These are phyloP conservation scores for Sebastes diploproa DNA, from an alignment of 2,797 vertebrate species.

Conservation along the genomic window DNA sequence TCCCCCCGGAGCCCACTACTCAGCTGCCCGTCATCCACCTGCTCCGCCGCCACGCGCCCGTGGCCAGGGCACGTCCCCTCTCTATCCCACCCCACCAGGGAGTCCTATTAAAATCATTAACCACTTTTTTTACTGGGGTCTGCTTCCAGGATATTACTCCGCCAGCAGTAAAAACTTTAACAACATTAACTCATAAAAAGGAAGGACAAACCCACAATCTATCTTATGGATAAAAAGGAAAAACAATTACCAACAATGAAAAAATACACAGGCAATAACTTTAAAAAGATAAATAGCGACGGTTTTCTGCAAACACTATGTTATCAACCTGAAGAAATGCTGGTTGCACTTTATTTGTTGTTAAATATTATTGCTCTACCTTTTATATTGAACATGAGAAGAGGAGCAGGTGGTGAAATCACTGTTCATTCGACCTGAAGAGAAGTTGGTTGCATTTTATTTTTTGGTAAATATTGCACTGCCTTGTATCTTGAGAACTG, in stretches of 20 bases:
- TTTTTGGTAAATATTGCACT: too few species aligned
- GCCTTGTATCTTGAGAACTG: too few species aligned
- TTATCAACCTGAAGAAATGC: too few species aligned
- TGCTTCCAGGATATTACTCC: slow-evolving; percentile 58
- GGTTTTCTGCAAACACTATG: background rate
- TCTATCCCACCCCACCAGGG: slow-evolving; percentile 65
- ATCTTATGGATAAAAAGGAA: background rate
- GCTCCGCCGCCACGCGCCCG: slow-evolving; percentile 82
- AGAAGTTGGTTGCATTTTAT: too few species aligned
- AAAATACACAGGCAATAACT: background rate
- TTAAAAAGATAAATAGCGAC: too few species aligned
- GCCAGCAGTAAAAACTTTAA: slow-evolving; percentile 59
- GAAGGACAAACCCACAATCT: slow-evolving; percentile 11
- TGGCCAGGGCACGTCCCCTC: slow-evolving; percentile 76
- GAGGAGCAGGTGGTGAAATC: too few species aligned
- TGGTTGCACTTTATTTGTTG: too few species aligned
- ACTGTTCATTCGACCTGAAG: too few species aligned
- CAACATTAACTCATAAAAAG: slow-evolving; percentile 34
- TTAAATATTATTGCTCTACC: too few species aligned
- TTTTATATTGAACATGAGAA: too few species aligned
- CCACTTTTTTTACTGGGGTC: slow-evolving; percentile 67
- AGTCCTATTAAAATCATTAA: slow-evolving; percentile 82
- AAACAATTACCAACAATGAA: background rate
- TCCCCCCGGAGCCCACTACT: slow-evolving; percentile 76
- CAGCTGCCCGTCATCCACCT: slow-evolving; percentile 88